phyloP scores from a whole-genome alignment of 2,888 invertebrate species.

The Drosophila mercatorum region DNA sequence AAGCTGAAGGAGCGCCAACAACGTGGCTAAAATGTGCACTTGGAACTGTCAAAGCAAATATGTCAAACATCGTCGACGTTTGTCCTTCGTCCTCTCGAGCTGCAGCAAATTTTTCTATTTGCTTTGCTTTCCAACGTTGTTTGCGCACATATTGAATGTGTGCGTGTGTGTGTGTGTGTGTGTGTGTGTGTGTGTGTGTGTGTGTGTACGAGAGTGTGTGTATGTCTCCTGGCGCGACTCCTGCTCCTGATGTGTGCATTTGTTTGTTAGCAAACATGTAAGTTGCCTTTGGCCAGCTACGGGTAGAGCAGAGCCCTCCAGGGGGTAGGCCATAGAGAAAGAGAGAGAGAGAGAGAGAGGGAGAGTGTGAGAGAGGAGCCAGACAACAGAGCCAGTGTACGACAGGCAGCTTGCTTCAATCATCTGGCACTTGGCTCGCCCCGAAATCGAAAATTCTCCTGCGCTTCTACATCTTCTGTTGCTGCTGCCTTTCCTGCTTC shows the following conservation, averaged over 20 bases:
- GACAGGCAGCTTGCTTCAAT: slow-evolving; percentile 57
- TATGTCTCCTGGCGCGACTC: slow-evolving; percentile 61
- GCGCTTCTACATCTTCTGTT: neutral
- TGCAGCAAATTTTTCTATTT: slow-evolving; percentile 69
- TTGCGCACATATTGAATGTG: slow-evolving; percentile 67
- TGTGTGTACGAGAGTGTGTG: slow-evolving; percentile 9
- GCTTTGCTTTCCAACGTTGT: slow-evolving; percentile 76
- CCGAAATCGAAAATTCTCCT: slow-evolving; percentile 55
- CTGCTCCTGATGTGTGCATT: slow-evolving; percentile 70
- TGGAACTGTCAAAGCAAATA: slow-evolving; percentile 80
- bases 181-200: slow-evolving; percentile 22
- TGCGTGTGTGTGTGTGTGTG: slow-evolving; percentile 24
- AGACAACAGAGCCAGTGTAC: slow-evolving; percentile 22
- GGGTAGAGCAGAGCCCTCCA: slow-evolving; percentile 17
- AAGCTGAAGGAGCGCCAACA: slow-evolving; percentile 27
- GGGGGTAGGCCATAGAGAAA: slow-evolving; percentile 13
- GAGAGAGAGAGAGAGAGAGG: slow-evolving; percentile 7
- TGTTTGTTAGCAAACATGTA: slow-evolving; percentile 78
- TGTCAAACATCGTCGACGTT: slow-evolving; percentile 77
- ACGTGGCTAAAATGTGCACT: slow-evolving; percentile 80
- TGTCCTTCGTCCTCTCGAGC: slow-evolving; percentile 59
- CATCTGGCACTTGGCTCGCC: slow-evolving; percentile 61
- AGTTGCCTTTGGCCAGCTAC: slow-evolving; percentile 75
- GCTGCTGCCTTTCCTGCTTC: slow-evolving; percentile 3
- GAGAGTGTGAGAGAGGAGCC: slow-evolving; percentile 21